phyloP scores from a whole-genome alignment of 2,113 vertebrate species.

The Pseudorectes ferrugineus region DNA sequence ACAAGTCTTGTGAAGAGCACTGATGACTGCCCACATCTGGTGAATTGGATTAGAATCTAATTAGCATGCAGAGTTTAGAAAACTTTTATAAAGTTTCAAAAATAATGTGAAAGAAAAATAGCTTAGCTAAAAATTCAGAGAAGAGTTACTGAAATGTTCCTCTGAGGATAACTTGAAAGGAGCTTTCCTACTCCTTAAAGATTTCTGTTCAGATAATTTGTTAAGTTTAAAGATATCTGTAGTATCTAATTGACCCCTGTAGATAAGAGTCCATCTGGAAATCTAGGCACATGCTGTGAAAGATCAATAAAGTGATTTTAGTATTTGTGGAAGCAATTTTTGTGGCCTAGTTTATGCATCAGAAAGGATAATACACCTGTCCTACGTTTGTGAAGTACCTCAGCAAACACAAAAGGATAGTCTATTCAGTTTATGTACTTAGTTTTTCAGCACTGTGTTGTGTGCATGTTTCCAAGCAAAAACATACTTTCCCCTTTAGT shows the following conservation, averaged over 20 bases:
- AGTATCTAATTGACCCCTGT: not conserved
- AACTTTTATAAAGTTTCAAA: not conserved
- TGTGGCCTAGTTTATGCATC: not conserved
- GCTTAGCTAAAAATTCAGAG: not conserved
- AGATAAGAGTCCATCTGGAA: not conserved
- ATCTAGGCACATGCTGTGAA: not conserved
- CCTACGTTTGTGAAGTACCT: not conserved
- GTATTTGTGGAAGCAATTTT: not conserved
- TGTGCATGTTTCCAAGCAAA: not conserved
- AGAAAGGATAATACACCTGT: not conserved
- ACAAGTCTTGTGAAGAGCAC: not conserved
- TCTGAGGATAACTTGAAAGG: not conserved
- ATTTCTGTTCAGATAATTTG: not conserved
- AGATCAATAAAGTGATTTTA: not conserved
- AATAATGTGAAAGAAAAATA: not conserved
- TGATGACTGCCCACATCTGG: not conserved
- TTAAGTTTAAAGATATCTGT: not conserved
- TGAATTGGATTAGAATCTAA: not conserved
- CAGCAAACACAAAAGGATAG: not conserved
- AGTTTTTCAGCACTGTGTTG: not conserved
- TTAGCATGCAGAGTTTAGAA: not conserved
- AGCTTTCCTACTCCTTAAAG: not conserved
- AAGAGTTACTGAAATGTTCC: not conserved
- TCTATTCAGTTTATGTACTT: not conserved
- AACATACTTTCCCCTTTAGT: not conserved